phyloP scores from a whole-genome alignment of 2,113 vertebrate species.

The Prionailurus viverrinus region DNA sequence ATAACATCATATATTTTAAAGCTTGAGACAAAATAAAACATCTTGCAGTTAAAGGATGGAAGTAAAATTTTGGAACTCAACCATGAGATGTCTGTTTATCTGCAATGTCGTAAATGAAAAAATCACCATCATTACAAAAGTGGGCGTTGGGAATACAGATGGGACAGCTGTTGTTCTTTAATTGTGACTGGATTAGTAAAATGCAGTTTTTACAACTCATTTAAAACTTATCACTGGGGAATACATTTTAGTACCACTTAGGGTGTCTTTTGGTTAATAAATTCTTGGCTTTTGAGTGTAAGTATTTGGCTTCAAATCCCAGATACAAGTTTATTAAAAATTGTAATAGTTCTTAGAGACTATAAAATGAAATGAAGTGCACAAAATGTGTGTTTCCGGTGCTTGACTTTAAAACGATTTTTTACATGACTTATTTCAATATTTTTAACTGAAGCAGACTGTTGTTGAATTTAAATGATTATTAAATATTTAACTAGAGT shows the following conservation, averaged over 20 bases:
- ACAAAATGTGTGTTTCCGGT: conserved; percentile 85
- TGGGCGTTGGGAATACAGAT: conserved; percentile 78
- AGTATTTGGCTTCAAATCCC: conserved; percentile 87
- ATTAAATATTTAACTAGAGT: conserved; percentile 84
- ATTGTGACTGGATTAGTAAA: conserved; percentile 90
- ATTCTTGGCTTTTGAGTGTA: conserved; percentile 87
- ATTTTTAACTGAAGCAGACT: conserved; percentile 80
- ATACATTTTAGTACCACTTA: conserved; percentile 86
- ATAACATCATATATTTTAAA: not conserved
- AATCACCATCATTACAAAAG: conserved; percentile 85
- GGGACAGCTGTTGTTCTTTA: conserved; percentile 84
- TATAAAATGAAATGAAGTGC: conserved; percentile 90
- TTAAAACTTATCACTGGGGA: conserved; percentile 84
- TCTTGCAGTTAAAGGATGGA: conserved; percentile 24
- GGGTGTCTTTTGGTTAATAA: conserved; percentile 88
- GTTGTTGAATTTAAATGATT: conserved; percentile 85
- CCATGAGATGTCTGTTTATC: conserved; percentile 79
- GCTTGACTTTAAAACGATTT: conserved; percentile 85
- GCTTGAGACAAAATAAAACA: not conserved
- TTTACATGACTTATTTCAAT: conserved; percentile 86
- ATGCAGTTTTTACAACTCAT: conserved; percentile 84
- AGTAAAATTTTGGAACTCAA: conserved; percentile 78
- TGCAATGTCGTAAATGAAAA: conserved; percentile 83
- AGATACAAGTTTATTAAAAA: conserved; percentile 91
- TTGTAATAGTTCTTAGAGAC: conserved; percentile 87